A percentile compares a stretch with the other conserved stretches of the same genome.
These are phyloP conservation scores for Drosophila sp. DNA, from an alignment of 1,140 invertebrate genomes.

Conservation along the genomic window DNA sequence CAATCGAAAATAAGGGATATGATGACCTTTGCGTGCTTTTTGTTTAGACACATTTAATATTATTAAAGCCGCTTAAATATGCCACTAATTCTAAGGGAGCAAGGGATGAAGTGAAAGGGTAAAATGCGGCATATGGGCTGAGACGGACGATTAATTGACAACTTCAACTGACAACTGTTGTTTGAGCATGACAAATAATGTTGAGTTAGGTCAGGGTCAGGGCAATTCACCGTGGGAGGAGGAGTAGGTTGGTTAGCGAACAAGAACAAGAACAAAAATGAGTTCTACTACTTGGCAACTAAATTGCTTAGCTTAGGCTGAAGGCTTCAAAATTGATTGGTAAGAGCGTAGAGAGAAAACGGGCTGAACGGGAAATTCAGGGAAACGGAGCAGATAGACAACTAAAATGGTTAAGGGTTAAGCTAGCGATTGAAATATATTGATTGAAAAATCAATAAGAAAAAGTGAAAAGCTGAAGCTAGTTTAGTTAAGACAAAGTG, in stretches of 20 bases:
- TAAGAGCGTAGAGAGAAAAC: not conserved
- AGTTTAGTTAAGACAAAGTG: not conserved
- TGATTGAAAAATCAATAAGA: slow-evolving; percentile 7
- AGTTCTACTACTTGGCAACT: not conserved
- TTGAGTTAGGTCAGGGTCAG: slow-evolving; percentile 12
- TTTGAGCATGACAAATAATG: slow-evolving; percentile 16
- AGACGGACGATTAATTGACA: slow-evolving; percentile 12
- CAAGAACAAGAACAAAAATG: not conserved
- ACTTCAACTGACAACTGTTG: slow-evolving; percentile 2
- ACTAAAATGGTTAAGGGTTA: not conserved
- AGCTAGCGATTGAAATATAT: not conserved
- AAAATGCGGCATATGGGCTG: not conserved
- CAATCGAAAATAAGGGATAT: not conserved
- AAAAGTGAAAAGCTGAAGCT: not conserved
- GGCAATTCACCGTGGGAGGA: not conserved
- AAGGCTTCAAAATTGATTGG: slow-evolving; percentile 22
- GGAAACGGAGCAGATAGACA: not conserved
- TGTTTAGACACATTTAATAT: slow-evolving; percentile 12
- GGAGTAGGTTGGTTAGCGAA: not conserved
- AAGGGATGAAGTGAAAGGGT: not conserved
- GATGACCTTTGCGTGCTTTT: slow-evolving; percentile 21
- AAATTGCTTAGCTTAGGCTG: slow-evolving; percentile 9
- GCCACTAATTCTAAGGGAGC: not conserved
- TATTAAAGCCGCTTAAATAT: slow-evolving; percentile 13
- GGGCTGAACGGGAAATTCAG: not conserved